phyloP scores from a whole-genome alignment of 1,140 invertebrate genomes.

The Drosophila bocqueti region DNA sequence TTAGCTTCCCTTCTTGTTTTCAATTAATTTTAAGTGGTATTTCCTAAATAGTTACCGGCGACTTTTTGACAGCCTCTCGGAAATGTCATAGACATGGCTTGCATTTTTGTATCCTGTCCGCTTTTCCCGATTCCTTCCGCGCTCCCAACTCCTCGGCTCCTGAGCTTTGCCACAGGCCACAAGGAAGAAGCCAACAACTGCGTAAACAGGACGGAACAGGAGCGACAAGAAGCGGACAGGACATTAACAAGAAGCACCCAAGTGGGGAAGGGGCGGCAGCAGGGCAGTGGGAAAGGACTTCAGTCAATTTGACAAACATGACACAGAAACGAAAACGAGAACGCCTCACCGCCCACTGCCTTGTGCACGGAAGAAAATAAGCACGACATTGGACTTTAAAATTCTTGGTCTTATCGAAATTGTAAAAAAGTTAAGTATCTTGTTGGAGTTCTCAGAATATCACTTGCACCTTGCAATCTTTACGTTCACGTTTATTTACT shows the following conservation, averaged over 20 bases:
- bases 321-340: slow-evolving; percentile 68
- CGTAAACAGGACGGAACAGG: slow-evolving; percentile 39
- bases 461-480: not conserved
- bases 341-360: slow-evolving; percentile 25
- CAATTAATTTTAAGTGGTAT: slow-evolving; percentile 34
- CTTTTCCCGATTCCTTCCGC: not conserved
- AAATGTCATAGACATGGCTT: slow-evolving; percentile 51
- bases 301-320: slow-evolving; percentile 80
- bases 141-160: not conserved
- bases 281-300: slow-evolving; percentile 38
- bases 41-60: slow-evolving; percentile 32
- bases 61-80: slow-evolving; percentile 25
- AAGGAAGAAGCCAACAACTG: slow-evolving; percentile 44
- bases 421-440: not conserved
- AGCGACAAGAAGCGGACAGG: slow-evolving; percentile 48
- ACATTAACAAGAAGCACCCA: slow-evolving; percentile 38
- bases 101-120: slow-evolving; percentile 16
- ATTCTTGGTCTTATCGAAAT: not conserved
- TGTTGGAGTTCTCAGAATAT: not conserved
- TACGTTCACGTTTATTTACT: not conserved
- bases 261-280: slow-evolving; percentile 19
- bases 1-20: not conserved
- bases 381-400: not conserved
- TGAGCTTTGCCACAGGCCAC: slow-evolving; percentile 14
- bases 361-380: slow-evolving; percentile 14